phyloP scores from a whole-genome alignment of 2,113 vertebrate genomes.

The Atrichornis clamosus region DNA sequence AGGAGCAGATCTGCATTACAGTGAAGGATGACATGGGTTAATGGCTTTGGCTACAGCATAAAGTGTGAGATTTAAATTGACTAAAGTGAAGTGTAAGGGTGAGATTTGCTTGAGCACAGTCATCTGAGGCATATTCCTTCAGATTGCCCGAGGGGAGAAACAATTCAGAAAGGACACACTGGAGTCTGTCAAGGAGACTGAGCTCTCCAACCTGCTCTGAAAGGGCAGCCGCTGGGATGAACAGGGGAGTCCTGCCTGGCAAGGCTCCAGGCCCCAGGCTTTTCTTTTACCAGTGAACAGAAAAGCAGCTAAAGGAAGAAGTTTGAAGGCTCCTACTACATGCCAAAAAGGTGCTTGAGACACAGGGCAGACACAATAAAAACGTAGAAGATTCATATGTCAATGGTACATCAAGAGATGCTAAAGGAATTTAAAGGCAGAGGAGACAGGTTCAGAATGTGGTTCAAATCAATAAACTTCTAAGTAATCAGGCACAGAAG shows the following conservation, averaged over 20 bases:
- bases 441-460: neutral
- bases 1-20: neutral
- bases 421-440: neutral
- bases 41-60: conserved; percentile 9
- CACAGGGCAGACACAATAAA: neutral
- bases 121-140: neutral
- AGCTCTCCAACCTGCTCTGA: neutral
- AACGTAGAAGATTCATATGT: neutral
- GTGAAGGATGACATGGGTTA: conserved; percentile 11
- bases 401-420: neutral
- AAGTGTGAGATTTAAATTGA: conserved; percentile 44
- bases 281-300: neutral
- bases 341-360: neutral
- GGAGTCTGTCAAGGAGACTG: neutral
- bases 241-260: neutral
- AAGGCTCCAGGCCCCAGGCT: neutral
- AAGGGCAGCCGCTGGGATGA: neutral
- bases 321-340: neutral
- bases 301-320: neutral
- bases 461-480: neutral
- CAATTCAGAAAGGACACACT: neutral
- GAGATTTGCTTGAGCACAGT: neutral
- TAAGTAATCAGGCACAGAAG: neutral
- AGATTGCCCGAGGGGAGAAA: conserved; percentile 9
- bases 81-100: conserved; percentile 8